phyloP scores from a whole-genome alignment of 1,140 invertebrate genomes.

The Coelopa frigida region DNA sequence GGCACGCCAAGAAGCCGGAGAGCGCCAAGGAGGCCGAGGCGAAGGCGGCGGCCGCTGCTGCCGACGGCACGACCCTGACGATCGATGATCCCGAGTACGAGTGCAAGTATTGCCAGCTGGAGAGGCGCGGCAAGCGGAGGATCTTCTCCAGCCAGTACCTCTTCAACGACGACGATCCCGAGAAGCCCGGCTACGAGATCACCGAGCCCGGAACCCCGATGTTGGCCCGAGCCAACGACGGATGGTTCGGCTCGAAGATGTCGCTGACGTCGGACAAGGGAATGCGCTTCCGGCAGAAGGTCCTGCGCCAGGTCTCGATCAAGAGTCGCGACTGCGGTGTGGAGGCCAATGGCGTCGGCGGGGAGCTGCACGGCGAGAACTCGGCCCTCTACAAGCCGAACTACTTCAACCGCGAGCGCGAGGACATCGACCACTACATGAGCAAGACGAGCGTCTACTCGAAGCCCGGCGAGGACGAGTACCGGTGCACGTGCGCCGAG shows the following conservation, averaged over 20 bases:
- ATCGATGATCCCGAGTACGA: constrained; percentile 45
- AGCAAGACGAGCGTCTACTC: constrained; percentile 13
- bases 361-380: constrained; percentile 4
- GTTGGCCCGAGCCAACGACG: constrained; percentile 58
- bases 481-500: constrained; percentile 34
- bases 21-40: background rate
- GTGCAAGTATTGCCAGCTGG: constrained; percentile 35
- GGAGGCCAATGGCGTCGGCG: constrained; percentile 10
- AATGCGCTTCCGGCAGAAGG: constrained; percentile 47
- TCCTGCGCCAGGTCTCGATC: constrained; percentile 41
- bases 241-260: constrained; percentile 51
- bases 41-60: no score
- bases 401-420: constrained; percentile 46
- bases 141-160: constrained; percentile 58
- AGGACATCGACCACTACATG: constrained; percentile 28
- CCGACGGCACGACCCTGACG: constrained; percentile 34
- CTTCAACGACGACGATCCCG: constrained; percentile 57
- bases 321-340: constrained; percentile 29
- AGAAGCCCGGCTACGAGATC: constrained; percentile 56
- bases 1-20: constrained; percentile 47
- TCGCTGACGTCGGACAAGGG: constrained; percentile 47
- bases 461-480: constrained; percentile 15
- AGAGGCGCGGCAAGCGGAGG: constrained; percentile 40
- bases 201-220: constrained; percentile 56
- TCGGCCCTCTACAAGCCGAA: constrained; percentile 27